phyloP scores from a whole-genome alignment of 2,797 vertebrate species.

The Dermochelys coriacea region DNA sequence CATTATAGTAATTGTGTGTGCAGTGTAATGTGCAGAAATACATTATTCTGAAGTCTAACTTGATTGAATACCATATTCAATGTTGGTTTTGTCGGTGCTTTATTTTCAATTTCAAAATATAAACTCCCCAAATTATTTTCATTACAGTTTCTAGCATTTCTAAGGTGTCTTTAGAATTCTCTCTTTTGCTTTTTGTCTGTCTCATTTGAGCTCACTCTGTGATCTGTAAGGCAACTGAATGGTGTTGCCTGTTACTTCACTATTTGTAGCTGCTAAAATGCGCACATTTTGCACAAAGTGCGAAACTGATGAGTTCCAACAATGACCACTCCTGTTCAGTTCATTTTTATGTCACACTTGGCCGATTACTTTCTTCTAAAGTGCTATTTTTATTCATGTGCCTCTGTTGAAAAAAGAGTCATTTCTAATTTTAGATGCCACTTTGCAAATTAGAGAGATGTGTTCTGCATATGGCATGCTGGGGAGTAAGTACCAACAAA shows the following conservation, averaged over 20 bases:
- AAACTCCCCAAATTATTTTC: not conserved
- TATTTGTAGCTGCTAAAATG: not conserved
- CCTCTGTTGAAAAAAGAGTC: constrained; percentile 26
- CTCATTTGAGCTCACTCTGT: not conserved
- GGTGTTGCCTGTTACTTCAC: not conserved
- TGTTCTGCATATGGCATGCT: not conserved
- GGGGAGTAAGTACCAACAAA: constrained; percentile 4
- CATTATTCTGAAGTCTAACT: not conserved
- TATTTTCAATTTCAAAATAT: constrained; percentile 4
- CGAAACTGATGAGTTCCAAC: constrained; percentile 1
- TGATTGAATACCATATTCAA: not conserved
- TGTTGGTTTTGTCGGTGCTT: not conserved
- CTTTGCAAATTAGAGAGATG: not conserved
- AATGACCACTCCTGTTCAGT: not conserved
- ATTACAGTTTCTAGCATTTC: not conserved
- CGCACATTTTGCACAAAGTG: too few species aligned
- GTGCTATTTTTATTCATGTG: constrained; percentile 11
- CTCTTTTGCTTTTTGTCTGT: not conserved
- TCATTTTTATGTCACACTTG: not conserved
- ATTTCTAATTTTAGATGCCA: constrained; percentile 28
- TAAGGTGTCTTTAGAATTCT: not conserved
- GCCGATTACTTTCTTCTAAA: constrained; percentile 30
- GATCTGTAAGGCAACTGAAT: rapidly evolving
- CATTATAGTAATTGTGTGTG: not conserved
- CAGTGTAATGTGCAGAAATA: not conserved